Base-by-base conservation (phyloP, 30 jellyfish, hydroid and myxozoan species). In the Nemopilema nomurai region DNA sequence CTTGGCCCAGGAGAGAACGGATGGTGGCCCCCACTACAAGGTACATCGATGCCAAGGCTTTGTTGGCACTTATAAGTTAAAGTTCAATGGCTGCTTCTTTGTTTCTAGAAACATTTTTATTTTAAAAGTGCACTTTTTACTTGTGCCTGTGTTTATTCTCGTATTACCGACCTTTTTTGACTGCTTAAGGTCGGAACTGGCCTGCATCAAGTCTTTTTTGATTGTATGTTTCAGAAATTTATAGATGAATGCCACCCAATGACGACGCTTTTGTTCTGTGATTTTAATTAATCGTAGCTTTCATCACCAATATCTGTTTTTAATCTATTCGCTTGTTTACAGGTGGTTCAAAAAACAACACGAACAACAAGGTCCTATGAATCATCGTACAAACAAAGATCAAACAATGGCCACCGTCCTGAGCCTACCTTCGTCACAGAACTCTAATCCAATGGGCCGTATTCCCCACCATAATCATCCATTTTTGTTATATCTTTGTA, bases 351-450 rank as follows among this genome's bases (percentile, higher is more conserved):
- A 51, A 77, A 62, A 49, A 77, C 87, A 57, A 77, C 87, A 29
- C 53, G 51, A 62, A 77, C 87, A 62, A 77, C 87, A 66, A 30
- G 78, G 29, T 25, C 87, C 18, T 62, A 77, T 21, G 87, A 77
- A 16, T 50, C 87, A 52, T n/a, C 65, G 65, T 75, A 28, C 23
- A 77, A 29, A 20, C 32, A 21, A 64, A 77, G 69, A 29, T 23
- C 32, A n/a, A 50, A 66, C 76, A 67, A 67, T 23, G 76, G 76
- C 9, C 31, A 62, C 65, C 71, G 69, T 21, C 62, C 85, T 18
- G 86, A 83, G 67, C 91, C 91, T 18, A 69, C 86, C 3, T 83
- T 83, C 68, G 91, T 83, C 80, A 83, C 91, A 4, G 91, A 83
- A 51, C 24, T 83, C 16, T 83, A 66, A 83, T n/a, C 62, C 18